phyloP scores from a whole-genome alignment of 2,797 vertebrate species.

The Gymnopithys bicolor region DNA sequence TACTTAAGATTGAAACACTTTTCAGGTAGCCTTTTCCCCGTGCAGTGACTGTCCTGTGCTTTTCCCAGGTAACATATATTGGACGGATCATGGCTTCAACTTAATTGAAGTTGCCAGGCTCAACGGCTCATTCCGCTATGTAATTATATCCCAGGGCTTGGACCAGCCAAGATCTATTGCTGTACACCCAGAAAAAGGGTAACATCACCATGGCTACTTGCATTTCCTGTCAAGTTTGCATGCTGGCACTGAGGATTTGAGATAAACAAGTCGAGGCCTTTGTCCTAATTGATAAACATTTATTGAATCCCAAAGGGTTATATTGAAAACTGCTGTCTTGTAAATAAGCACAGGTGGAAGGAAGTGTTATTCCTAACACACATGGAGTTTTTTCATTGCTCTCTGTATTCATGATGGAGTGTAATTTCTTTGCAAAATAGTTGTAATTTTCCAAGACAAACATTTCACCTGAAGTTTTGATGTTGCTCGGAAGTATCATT shows the following conservation, averaged over 20 bases:
- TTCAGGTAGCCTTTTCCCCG: background rate
- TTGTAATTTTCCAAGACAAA: background rate
- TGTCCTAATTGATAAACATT: background rate
- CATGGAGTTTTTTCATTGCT: background rate
- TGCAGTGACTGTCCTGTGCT: conserved; percentile 2
- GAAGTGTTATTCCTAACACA: background rate
- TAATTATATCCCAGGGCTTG: conserved; percentile 92
- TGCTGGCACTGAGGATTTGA: background rate
- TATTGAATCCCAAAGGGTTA: background rate
- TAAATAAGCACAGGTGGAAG: background rate
- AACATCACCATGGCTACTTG: conserved; percentile 52
- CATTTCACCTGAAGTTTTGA: fast-evolving
- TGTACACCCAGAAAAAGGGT: conserved; percentile 97
- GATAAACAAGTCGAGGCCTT: background rate
- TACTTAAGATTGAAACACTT: background rate
- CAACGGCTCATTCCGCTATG: conserved; percentile 93
- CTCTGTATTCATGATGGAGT: fast-evolving
- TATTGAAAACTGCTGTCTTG: background rate
- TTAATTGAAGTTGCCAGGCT: conserved; percentile 95
- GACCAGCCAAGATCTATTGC: conserved; percentile 95
- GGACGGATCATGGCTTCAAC: conserved; percentile 97
- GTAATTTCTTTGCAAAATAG: background rate
- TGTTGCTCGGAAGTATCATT: fast-evolving
- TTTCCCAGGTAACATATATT: conserved; percentile 93
- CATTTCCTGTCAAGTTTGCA: background rate